These are phyloP conservation scores for Aphidius ervi DNA, from an alignment of 1,140 invertebrate species.

Conservation along the genomic window DNA sequence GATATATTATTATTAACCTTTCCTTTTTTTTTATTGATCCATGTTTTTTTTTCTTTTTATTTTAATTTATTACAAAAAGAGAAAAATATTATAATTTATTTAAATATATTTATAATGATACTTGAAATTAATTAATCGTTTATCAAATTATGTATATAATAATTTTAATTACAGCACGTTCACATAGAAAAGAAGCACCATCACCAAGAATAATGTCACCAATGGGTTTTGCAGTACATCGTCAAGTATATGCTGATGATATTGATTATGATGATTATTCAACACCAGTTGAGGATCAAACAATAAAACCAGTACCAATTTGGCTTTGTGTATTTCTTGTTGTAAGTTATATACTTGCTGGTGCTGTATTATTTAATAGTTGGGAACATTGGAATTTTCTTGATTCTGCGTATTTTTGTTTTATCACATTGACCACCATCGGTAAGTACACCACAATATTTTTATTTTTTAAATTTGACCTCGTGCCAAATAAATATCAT, in stretches of 20 bases:
- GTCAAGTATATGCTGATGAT: slow-evolving; percentile 57
- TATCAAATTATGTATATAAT: slow-evolving; percentile 1
- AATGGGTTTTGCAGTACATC: slow-evolving; percentile 61
- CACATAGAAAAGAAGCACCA: slow-evolving; percentile 42
- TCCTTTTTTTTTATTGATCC: not conserved
- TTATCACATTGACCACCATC: slow-evolving; percentile 92
- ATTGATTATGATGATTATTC: slow-evolving; percentile 41
- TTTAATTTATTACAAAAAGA: not conserved
- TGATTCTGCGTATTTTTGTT: slow-evolving; percentile 93
- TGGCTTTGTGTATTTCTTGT: slow-evolving; percentile 88
- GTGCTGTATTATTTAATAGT: slow-evolving; percentile 77
- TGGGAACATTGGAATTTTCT: slow-evolving; percentile 88
- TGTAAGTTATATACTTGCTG: slow-evolving; percentile 82
- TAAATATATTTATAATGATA: too few relatives aligned
- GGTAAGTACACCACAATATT: slow-evolving; percentile 47
- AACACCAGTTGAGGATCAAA: slow-evolving; percentile 30
- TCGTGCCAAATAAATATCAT: slow-evolving; percentile 1
- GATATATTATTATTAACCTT: slow-evolving; percentile 15
- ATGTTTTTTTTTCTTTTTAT: too few relatives aligned
- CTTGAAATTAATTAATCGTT: not conserved
- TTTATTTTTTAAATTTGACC: not conserved
- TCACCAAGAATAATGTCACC: slow-evolving; percentile 66
- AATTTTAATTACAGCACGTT: slow-evolving; percentile 32
- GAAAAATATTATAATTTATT: too few relatives aligned
- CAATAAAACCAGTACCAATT: slow-evolving; percentile 78